Evolutionary conservation across 1,140 invertebrate genomes (phyloP), one percentile per base, ranked within the genome.

Genomic region (Contarinia nasturtii): DNA sequence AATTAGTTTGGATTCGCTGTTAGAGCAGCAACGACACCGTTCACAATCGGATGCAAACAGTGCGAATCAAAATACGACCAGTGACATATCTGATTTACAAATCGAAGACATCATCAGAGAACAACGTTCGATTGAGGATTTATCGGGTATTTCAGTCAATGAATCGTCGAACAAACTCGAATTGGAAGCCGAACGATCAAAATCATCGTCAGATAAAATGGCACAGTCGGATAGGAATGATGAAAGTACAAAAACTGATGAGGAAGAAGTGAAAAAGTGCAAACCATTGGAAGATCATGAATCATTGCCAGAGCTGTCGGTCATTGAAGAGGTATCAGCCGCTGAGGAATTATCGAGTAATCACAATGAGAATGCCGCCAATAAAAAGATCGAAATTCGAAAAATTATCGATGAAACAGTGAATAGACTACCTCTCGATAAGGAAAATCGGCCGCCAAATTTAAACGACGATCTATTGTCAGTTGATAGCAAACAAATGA

Each of bases 321-420:
- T 54, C 55, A 20, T 60, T 57, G 17, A 58, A 61, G 19, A 54
- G 46, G n/a, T 50, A 53, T 2, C 40, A 59, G 44, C 52, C 59
- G 37, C 20, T 59, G 11, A 55, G 62, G 54, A 62, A 57, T 49
- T 44, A 59, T 17, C 58, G 57, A 12, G 33, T 60, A 8, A 50
- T 59, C 51, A 54, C 53, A 37, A 59, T 62, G 58, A 52, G 57
- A 20, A 49, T 55, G 43, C 52, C 53, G 34, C 49, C 40, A 7
- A 44, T n/a, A 34, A 49, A 37, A 22, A 38, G 7, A 38, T 15
- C 10, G 44, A 44, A 42, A 18, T 37, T 18, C 33, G 44, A 2
- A 22, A 44, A 20, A 44, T 22, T 8, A 20, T 18, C 18, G 22
- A 11, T 46, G 43, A 44, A 14, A 8, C 21, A 4, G 20, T 44